Evolutionary conservation across 2,113 vertebrate genomes (phyloP).

Genomic region (Progne subis): DNA sequence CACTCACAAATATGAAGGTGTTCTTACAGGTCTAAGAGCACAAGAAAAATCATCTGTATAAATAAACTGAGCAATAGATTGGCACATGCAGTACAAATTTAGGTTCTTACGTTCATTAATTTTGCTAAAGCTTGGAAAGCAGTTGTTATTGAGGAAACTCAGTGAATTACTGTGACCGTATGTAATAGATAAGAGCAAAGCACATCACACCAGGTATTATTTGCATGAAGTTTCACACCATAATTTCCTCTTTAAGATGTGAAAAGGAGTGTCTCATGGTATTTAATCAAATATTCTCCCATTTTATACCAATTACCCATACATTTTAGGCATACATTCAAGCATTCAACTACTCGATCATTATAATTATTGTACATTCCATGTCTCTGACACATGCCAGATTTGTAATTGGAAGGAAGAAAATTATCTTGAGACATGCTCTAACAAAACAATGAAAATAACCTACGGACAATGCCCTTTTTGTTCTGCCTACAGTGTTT

Average conservation of each 20-base stretch:
- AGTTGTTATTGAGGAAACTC: background rate
- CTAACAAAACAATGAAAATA: conserved; percentile 57
- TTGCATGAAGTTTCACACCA: background rate
- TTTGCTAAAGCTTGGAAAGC: background rate
- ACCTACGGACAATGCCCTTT: conserved; percentile 49
- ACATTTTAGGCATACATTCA: conserved; percentile 58
- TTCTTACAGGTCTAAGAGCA: background rate
- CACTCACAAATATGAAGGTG: background rate
- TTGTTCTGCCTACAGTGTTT: background rate
- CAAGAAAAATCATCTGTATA: background rate
- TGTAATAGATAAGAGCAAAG: background rate
- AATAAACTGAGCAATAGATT: background rate
- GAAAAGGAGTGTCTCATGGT: background rate
- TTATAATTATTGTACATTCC: conserved; percentile 64
- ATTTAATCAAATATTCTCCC: conserved; percentile 28
- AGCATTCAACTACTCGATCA: conserved; percentile 39
- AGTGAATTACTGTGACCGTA: background rate
- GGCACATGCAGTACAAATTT: background rate
- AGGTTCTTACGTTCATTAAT: background rate
- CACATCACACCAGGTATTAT: background rate
- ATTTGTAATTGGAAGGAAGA: conserved; percentile 55
- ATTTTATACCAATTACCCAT: conserved; percentile 37
- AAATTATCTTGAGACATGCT: conserved; percentile 49
- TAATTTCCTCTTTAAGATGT: background rate
- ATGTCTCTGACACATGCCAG: conserved; percentile 30